Percentiles rank a stretch among this genome's conserved stretches.
These are phyloP conservation scores for Leptestheria dahalacensis DNA, from an alignment of 1,140 invertebrate genomes.

Conservation along the genomic window DNA sequence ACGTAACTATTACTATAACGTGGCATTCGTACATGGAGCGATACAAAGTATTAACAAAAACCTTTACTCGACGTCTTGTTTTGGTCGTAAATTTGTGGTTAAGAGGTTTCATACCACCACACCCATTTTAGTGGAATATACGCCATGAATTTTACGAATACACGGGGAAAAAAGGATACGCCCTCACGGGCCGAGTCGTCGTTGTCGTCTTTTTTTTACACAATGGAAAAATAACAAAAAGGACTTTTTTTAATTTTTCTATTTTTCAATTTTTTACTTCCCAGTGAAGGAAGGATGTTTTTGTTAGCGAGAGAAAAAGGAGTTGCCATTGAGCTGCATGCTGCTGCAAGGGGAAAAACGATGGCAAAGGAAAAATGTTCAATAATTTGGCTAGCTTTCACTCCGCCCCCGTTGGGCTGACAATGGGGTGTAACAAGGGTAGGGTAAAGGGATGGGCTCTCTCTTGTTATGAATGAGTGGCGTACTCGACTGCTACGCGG, in stretches of 20 bases:
- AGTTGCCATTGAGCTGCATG: background rate
- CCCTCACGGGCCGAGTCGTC: too few relatives aligned
- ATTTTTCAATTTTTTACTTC: background rate
- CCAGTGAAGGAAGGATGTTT: background rate
- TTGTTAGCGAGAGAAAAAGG: background rate
- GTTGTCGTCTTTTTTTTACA: too few relatives aligned
- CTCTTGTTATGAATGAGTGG: conserved; percentile 13
- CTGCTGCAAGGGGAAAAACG: background rate
- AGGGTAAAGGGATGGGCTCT: background rate
- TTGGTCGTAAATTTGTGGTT: too few relatives aligned
- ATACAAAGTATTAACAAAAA: too few relatives aligned
- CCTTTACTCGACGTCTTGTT: too few relatives aligned
- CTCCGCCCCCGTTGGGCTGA: background rate
- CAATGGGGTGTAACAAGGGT: background rate
- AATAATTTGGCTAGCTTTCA: background rate
- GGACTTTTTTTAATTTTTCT: background rate
- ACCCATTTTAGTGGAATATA: too few relatives aligned
- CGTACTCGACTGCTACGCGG: background rate
- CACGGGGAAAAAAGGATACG: too few relatives aligned
- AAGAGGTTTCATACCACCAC: too few relatives aligned
- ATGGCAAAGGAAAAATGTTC: background rate
- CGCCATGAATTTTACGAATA: too few relatives aligned
- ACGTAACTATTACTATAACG: too few relatives aligned
- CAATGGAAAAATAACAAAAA: too few relatives aligned
- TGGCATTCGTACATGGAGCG: too few relatives aligned